Percentiles rank a stretch among this genome's conserved stretches.
phyloP scores from a whole-genome alignment of 2,797 vertebrate genomes.

The Sibirionetta formosa region DNA sequence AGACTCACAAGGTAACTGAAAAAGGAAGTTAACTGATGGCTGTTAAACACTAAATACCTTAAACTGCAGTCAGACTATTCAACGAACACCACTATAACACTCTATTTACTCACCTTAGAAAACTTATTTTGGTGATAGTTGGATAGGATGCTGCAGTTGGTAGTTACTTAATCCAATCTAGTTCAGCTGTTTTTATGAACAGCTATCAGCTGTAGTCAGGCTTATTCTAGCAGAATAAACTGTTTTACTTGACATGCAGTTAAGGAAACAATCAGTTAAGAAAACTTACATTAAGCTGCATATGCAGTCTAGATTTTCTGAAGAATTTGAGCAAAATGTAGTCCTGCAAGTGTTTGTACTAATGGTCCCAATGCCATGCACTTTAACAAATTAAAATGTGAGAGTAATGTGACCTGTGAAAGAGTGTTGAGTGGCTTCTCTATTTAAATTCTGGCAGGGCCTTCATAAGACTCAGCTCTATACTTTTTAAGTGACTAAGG shows the following conservation, averaged over 20 bases:
- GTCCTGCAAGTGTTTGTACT: not conserved
- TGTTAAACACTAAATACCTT: not conserved
- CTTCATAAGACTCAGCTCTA: not conserved
- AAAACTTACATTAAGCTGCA: not conserved
- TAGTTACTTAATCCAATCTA: not conserved
- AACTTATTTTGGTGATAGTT: not conserved
- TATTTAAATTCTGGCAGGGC: not conserved
- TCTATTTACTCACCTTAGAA: not conserved
- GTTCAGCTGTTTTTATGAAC: not conserved
- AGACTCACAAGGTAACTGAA: not conserved
- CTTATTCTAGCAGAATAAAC: not conserved
- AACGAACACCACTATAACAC: not conserved
- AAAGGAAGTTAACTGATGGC: not conserved
- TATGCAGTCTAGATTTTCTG: not conserved
- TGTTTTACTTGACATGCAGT: not conserved
- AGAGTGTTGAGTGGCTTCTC: not conserved
- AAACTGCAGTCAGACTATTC: not conserved
- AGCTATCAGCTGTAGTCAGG: not conserved
- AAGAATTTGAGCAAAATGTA: not conserved
- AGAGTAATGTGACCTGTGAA: not conserved
- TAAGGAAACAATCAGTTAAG: not conserved
- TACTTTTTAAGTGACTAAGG: not conserved
- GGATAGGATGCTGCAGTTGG: not conserved
- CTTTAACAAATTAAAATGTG: not conserved
- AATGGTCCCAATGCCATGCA: not conserved